A percentile compares a stretch with the other conserved stretches of the same genome.
Conservation (phyloP, 2,113 vertebrate species). For the Dasyornis broadbenti region DNA sequence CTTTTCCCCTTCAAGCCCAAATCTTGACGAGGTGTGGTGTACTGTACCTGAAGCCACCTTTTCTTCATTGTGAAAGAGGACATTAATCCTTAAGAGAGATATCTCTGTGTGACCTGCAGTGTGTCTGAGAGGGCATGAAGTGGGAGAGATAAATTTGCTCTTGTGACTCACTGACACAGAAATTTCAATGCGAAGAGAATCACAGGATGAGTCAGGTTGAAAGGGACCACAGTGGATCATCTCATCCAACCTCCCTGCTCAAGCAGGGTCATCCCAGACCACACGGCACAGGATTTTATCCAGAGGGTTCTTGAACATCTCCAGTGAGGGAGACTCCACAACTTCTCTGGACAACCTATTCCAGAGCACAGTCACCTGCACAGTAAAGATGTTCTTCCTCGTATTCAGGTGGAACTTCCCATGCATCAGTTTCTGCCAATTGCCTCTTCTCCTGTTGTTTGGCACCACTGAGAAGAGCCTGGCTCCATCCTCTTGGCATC, state of each 20-base stretch:
- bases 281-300: neutral
- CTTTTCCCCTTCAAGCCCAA: neutral
- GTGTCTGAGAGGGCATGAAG: neutral
- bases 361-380: fast-evolving
- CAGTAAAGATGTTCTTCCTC: neutral
- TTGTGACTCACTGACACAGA: neutral
- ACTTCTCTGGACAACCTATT: fast-evolving
- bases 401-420: neutral
- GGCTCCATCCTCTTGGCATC: fast-evolving
- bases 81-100: neutral
- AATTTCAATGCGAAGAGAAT: neutral
- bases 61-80: neutral
- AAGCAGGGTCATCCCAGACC: neutral
- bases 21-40: neutral
- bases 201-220: neutral
- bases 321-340: neutral
- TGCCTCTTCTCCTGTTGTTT: neutral
- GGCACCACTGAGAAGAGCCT: fast-evolving
- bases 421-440: neutral
- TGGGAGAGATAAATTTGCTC: neutral
- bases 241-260: neutral
- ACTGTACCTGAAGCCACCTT: neutral
- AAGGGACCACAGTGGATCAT: neutral
- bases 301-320: neutral
- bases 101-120: neutral